Conservation (phyloP, 2,113 vertebrate species). For the Ptilorrhoa leucosticta region DNA sequence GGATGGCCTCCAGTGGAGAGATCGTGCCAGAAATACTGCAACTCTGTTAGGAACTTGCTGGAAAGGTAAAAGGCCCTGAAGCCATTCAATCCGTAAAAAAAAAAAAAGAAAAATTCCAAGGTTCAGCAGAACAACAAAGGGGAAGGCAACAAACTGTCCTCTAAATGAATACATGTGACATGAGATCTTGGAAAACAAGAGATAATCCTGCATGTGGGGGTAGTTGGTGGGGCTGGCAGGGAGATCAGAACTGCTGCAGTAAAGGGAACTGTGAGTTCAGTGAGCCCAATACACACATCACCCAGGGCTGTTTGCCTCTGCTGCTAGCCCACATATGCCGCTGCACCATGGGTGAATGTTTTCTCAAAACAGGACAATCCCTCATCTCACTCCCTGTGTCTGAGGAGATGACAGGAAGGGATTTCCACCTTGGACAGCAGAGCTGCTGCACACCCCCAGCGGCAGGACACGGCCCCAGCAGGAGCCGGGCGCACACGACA, state of each 20-base stretch:
- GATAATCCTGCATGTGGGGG: background rate
- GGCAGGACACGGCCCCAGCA: background rate
- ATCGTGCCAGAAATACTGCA: background rate
- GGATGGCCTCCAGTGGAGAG: background rate
- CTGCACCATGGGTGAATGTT: background rate
- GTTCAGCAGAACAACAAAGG: background rate
- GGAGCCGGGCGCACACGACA: rapidly evolving
- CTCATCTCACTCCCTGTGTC: background rate
- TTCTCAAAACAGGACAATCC: background rate
- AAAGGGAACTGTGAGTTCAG: background rate
- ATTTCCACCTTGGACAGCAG: background rate
- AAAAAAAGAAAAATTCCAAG: background rate
- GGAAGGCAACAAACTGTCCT: background rate
- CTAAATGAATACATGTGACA: background rate
- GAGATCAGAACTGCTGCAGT: background rate
- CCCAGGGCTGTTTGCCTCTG: background rate
- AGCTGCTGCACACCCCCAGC: background rate
- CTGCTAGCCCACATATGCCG: background rate
- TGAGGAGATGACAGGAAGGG: background rate
- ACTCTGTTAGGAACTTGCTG: background rate
- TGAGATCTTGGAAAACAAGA: background rate
- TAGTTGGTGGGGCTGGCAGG: background rate
- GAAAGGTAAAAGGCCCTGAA: background rate
- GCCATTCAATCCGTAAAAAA: background rate
- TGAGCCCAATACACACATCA: background rate